Evolutionary conservation across 2,113 vertebrate genomes (phyloP).

Genomic region (Callipepla squamata): DNA sequence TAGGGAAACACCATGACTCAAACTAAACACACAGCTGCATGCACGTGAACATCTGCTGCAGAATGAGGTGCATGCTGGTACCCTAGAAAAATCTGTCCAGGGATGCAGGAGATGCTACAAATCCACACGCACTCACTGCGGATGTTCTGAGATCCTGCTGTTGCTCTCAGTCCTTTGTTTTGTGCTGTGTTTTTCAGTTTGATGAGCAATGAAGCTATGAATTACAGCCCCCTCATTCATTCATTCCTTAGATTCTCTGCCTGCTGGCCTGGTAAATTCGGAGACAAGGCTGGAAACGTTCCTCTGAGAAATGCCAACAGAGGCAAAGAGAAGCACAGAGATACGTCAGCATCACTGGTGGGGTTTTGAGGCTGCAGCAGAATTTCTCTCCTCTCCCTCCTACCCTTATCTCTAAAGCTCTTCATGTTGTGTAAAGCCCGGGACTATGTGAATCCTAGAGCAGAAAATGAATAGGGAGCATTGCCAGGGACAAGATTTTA

Average conservation of each 20-base stretch:
- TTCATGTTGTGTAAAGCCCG: background rate
- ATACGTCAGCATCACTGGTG: background rate
- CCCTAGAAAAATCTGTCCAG: background rate
- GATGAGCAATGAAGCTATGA: background rate
- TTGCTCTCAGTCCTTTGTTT: background rate
- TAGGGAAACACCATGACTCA: background rate
- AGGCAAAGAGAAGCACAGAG: background rate
- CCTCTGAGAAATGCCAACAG: background rate
- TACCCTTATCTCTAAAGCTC: background rate
- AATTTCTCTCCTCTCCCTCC: background rate
- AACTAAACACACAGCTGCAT: background rate
- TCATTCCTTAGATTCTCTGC: background rate
- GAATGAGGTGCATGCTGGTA: background rate
- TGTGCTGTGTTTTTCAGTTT: background rate
- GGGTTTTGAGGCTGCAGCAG: background rate
- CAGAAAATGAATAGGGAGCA: background rate
- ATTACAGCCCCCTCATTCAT: background rate
- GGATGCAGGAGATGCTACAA: background rate
- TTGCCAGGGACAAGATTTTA: background rate
- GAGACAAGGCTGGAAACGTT: slow-evolving; percentile 24
- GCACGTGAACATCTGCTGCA: background rate
- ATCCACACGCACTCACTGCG: background rate
- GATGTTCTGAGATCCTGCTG: background rate
- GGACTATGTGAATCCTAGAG: background rate
- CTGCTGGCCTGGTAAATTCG: background rate